Base-by-base conservation (phyloP, 2,797 vertebrate species). In the Phoeniculus purpureus region DNA sequence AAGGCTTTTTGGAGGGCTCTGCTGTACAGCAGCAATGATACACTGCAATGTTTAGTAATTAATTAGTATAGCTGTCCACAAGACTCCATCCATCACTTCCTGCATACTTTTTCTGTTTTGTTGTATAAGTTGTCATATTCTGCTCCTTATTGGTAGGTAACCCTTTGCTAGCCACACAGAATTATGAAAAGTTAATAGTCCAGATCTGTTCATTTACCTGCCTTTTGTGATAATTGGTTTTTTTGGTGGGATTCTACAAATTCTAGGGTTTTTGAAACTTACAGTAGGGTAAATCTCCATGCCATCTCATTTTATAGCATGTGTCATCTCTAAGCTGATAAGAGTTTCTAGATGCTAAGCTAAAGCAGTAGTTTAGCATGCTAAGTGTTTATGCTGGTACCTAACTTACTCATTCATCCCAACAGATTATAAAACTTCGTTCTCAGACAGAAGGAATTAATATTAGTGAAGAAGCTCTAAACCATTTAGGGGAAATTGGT, bases 361-460 rank as follows among this genome's bases (percentile, higher is more conserved):
- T 60, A 20, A 43, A 43, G 43, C 10, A 67, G 26, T 50, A 71
- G 29, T 50, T 51, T 40, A 52, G 6, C 25, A 5, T 61, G 7
- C 50, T 83, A 12, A 48, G 54, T 81, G 43, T 60, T 55, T n/a
- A n/a, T 32, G 14, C 29, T 80, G 14, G 2, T 64, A 37, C 27
- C n/a, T 94, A 37, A 45, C 45, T 74, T 94, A 18, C 17, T 45
- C 23, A 51, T 89, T 71, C 84, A 34, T 94, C 88, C 95, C 62
- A 66, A 85, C 94, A 99, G 99, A 99, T 99, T 92, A 98, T 99
- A 94, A 99, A 99, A 96, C 99, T 99, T 95, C 98, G 99, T 26
- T 98, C 99, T 82, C 99, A 99, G 97, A 99, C 98, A 3, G 99
- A 99, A 93, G 98, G 99, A 29, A 99, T 99, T 95, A 98, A 97